These are phyloP conservation scores for Galerucella pusilla DNA, from an alignment of 2,888 invertebrate species.

Conservation along the genomic window DNA sequence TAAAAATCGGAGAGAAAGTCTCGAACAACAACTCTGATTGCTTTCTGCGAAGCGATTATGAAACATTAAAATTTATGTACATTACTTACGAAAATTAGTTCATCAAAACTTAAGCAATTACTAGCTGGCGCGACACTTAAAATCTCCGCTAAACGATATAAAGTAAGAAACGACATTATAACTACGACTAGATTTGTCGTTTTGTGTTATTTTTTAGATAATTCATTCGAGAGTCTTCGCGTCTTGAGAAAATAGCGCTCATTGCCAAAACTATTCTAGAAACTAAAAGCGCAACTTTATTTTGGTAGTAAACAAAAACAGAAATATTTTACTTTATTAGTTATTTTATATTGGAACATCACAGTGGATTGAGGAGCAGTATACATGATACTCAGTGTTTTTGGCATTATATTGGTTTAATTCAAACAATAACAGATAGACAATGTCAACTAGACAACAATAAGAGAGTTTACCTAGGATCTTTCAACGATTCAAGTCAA, in stretches of 20 bases:
- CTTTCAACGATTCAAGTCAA: too few relatives aligned
- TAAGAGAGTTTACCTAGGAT: too few relatives aligned
- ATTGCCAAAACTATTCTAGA: not conserved
- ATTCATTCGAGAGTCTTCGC: not conserved
- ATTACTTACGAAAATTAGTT: slow-evolving; percentile 44
- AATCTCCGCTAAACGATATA: slow-evolving; percentile 18
- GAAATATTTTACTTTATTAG: not conserved
- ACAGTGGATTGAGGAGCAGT: not conserved
- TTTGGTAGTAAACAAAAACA: not conserved
- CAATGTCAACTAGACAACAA: too few relatives aligned
- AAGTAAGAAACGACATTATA: not conserved
- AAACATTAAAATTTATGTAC: slow-evolving; percentile 45
- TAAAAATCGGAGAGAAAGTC: too few relatives aligned
- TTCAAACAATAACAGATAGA: too few relatives aligned
- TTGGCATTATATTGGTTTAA: too few relatives aligned
- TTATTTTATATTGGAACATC: not conserved
- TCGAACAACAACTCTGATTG: slow-evolving; percentile 21
- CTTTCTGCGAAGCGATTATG: slow-evolving; percentile 40
- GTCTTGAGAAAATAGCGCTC: not conserved
- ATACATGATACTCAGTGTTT: too few relatives aligned
- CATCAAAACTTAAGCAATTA: slow-evolving; percentile 48
- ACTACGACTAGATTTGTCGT: slow-evolving; percentile 7
- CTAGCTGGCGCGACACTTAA: slow-evolving; percentile 38
- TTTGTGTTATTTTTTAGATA: not conserved
- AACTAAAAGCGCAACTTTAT: not conserved